Percentiles rank a stretch among this genome's conserved stretches.
These are phyloP conservation scores for Pseudochaenichthys georgianus DNA, from an alignment of 2,797 vertebrate genomes.

Conservation along the genomic window DNA sequence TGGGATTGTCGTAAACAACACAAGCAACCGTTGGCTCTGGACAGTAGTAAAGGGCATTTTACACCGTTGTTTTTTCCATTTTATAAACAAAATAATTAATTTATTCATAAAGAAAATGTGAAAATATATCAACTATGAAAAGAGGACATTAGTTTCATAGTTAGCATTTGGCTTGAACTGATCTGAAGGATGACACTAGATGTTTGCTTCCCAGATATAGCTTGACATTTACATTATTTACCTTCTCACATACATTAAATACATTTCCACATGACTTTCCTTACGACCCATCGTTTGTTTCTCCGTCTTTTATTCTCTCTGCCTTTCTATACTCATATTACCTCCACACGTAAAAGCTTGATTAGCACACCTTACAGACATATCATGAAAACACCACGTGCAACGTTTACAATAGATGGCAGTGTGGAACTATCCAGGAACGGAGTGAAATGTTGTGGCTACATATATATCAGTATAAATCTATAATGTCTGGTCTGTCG, in stretches of 20 bases:
- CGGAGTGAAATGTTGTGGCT: constrained; percentile 46
- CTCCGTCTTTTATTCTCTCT: constrained; percentile 12
- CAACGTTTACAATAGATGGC: constrained; percentile 69
- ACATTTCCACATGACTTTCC: constrained; percentile 8
- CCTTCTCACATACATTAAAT: constrained; percentile 16
- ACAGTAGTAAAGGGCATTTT: background rate
- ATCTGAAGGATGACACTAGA: background rate
- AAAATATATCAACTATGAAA: background rate
- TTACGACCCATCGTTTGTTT: constrained; percentile 28
- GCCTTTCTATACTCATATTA: constrained; percentile 4
- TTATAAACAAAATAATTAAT: background rate
- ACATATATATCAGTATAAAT: constrained; percentile 59
- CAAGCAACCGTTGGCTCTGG: background rate
- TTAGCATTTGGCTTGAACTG: background rate
- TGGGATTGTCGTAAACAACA: background rate
- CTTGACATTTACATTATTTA: background rate
- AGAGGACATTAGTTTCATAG: background rate
- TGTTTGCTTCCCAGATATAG: constrained; percentile 14
- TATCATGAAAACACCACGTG: constrained; percentile 28
- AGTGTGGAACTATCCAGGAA: constrained; percentile 68
- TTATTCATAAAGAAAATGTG: background rate
- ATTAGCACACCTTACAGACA: constrained; percentile 38
- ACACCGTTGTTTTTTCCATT: background rate
- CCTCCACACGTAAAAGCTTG: constrained; percentile 4
- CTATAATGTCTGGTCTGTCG: constrained; percentile 51